phyloP scores from a whole-genome alignment of 2,797 vertebrate genomes.

The Halcyon smyrnensis region DNA sequence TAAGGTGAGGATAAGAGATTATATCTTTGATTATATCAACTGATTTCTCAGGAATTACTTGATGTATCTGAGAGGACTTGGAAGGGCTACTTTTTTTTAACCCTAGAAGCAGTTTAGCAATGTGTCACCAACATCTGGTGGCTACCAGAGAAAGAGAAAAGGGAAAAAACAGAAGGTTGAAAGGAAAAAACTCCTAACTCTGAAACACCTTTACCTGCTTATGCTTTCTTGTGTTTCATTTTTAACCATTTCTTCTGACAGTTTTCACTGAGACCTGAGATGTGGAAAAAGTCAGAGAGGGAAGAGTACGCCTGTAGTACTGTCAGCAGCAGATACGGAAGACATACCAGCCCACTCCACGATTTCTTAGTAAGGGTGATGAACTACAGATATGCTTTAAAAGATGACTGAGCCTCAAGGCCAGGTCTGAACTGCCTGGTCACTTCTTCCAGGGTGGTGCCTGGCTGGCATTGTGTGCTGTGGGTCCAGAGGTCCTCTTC shows the following conservation, averaged over 20 bases:
- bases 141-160: not conserved
- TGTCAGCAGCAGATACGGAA: not conserved
- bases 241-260: not conserved
- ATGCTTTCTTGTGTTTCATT: not conserved
- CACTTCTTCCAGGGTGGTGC: not conserved
- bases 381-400: not conserved
- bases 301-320: rapidly evolving
- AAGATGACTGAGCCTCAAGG: not conserved
- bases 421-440: not conserved
- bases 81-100: not conserved
- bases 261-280: not conserved
- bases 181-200: not conserved
- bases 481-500: not conserved
- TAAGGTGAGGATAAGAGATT: not conserved
- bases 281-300: not conserved
- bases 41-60: not conserved
- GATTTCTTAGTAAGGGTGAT: not conserved
- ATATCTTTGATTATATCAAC: not conserved
- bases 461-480: not conserved
- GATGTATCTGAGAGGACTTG: not conserved
- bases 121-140: not conserved
- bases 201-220: not conserved
- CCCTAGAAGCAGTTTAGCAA: not conserved
- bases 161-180: not conserved
- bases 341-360: not conserved